A percentile compares a stretch with the other conserved stretches of the same genome.
Conservation (phyloP, 2,797 vertebrate genomes). For the Neoniphon sammara region DNA sequence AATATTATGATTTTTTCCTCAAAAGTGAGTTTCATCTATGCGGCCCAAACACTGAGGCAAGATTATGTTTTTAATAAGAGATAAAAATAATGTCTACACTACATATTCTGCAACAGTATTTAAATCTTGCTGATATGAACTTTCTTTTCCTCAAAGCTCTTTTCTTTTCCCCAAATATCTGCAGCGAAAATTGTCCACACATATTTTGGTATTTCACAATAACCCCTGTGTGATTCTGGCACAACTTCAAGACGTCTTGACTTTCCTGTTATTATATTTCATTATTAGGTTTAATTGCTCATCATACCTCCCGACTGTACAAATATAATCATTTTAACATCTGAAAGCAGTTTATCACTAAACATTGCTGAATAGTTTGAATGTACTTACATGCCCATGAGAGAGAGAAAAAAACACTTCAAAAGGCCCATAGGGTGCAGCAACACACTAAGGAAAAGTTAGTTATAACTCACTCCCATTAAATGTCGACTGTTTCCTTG, state of each 20-base stretch:
- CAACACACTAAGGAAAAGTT: slow-evolving; percentile 42
- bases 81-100: slow-evolving; percentile 14
- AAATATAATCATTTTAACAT: slow-evolving; percentile 75
- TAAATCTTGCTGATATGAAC: slow-evolving; percentile 34
- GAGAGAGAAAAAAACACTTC: slow-evolving; percentile 51
- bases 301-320: slow-evolving; percentile 56
- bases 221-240: slow-evolving; percentile 56
- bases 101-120: slow-evolving; percentile 20
- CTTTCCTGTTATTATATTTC: slow-evolving; percentile 71
- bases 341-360: slow-evolving; percentile 76
- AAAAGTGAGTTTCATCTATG: background rate
- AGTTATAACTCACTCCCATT: slow-evolving; percentile 42
- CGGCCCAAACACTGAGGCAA: slow-evolving; percentile 12
- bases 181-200: slow-evolving; percentile 57
- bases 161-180: slow-evolving; percentile 47
- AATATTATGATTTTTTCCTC: background rate
- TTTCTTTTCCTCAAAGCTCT: slow-evolving; percentile 47
- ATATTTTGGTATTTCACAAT: slow-evolving; percentile 61
- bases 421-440: slow-evolving; percentile 40
- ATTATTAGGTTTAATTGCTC: slow-evolving; percentile 72
- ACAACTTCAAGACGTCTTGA: slow-evolving; percentile 40
- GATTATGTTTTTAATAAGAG: slow-evolving; percentile 27
- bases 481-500: slow-evolving; percentile 59
- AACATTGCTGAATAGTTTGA: slow-evolving; percentile 51
- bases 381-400: slow-evolving; percentile 60